A percentile compares a stretch with the other conserved stretches of the same genome.
These are phyloP conservation scores for Ictalurus punctatus DNA, from an alignment of 2,113 vertebrate species.

Conservation along the genomic window DNA sequence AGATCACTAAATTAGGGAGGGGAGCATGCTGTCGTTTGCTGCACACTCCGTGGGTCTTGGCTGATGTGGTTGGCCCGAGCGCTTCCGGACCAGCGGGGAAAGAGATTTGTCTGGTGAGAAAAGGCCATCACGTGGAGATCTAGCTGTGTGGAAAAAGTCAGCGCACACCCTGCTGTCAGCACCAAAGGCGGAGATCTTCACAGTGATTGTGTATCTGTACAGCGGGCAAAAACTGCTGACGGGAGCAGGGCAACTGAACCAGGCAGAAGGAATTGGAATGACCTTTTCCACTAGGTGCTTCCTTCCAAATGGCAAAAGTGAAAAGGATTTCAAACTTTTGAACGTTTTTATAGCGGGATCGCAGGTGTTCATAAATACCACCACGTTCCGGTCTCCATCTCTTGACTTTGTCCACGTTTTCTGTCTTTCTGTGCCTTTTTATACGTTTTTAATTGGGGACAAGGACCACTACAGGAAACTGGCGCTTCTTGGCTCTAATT, in stretches of 20 bases:
- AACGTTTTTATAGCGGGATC: neutral
- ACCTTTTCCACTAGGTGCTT: neutral
- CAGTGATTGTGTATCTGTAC: slow-evolving; percentile 28
- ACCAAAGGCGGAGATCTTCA: slow-evolving; percentile 47
- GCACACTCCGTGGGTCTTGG: neutral
- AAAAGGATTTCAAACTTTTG: neutral
- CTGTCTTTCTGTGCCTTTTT: slow-evolving; percentile 35
- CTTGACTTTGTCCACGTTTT: neutral
- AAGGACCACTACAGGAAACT: slow-evolving; percentile 24
- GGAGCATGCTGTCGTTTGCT: neutral
- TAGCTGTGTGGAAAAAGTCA: slow-evolving; percentile 33
- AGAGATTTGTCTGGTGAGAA: slow-evolving; percentile 17
- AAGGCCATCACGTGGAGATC: slow-evolving; percentile 32
- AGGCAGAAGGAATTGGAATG: neutral
- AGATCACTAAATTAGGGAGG: neutral
- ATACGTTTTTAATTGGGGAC: slow-evolving; percentile 35
- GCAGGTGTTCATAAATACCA: neutral
- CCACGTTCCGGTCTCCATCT: neutral
- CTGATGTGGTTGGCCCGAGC: neutral
- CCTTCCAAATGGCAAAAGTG: slow-evolving; percentile 32
- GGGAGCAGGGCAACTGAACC: neutral
- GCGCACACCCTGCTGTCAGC: slow-evolving; percentile 26
- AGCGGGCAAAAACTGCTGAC: slow-evolving; percentile 33
- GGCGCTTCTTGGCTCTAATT: slow-evolving; percentile 45
- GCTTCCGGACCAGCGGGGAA: neutral